Percentiles rank a stretch among this genome's conserved stretches.
phyloP scores from a whole-genome alignment of 2,797 vertebrate genomes.

The Cyprinella venusta region DNA sequence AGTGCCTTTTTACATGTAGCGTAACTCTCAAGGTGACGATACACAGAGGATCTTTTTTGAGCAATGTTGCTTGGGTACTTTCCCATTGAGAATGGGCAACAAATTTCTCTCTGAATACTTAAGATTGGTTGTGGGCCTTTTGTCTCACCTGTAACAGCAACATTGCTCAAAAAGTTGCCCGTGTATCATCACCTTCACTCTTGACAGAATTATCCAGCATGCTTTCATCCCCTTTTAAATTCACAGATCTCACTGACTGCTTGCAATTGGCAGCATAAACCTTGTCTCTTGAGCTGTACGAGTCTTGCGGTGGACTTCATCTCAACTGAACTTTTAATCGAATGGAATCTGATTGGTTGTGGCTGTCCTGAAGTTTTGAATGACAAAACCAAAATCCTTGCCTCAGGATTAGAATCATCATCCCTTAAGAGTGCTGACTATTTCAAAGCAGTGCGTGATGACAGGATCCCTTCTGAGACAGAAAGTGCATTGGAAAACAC shows the following conservation, averaged over 20 bases:
- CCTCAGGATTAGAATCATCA: conserved; percentile 37
- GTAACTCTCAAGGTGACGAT: neutral
- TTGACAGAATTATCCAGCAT: conserved; percentile 4
- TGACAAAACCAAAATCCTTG: conserved; percentile 25
- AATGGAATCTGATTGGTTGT: conserved; percentile 35
- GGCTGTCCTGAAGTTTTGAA: conserved; percentile 35
- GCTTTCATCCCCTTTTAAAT: conserved; percentile 3
- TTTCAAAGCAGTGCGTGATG: conserved; percentile 27
- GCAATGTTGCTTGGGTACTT: too few relatives aligned
- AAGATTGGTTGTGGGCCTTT: too few relatives aligned
- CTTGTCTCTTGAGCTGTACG: conserved; percentile 13
- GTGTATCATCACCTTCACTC: neutral
- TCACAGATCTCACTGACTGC: conserved; percentile 22
- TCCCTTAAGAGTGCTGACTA: conserved; percentile 27
- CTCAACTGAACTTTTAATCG: conserved; percentile 13
- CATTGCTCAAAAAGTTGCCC: too few relatives aligned
- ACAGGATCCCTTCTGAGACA: conserved; percentile 25
- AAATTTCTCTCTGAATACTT: too few relatives aligned
- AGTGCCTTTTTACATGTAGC: neutral
- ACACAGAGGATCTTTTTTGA: too few relatives aligned
- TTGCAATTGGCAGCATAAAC: conserved; percentile 19
- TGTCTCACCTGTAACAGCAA: too few relatives aligned
- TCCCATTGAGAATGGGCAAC: too few relatives aligned
- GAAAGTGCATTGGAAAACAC: conserved; percentile 23
- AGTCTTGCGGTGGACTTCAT: conserved; percentile 10